Evolutionary conservation across 2,797 vertebrate species (phyloP).

Genomic region (Parotocinclus haroldoi): DNA sequence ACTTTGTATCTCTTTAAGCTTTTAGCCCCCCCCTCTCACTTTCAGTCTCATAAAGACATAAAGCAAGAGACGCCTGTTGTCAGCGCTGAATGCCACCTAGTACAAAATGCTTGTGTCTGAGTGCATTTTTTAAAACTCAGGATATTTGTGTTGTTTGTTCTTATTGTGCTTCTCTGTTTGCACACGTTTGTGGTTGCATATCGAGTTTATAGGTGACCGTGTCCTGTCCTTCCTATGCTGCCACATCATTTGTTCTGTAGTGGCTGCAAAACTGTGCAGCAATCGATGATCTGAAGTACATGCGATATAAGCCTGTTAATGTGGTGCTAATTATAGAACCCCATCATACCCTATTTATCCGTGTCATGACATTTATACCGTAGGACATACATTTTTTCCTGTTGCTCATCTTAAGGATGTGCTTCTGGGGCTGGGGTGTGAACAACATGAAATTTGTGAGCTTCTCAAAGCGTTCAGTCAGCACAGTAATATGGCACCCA

Average conservation of each 20-base stretch:
- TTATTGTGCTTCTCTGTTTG: neutral
- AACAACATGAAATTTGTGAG: too few relatives aligned
- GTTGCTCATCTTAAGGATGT: too few relatives aligned
- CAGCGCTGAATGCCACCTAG: neutral
- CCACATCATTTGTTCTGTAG: slow-evolving; percentile 47
- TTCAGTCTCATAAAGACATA: neutral
- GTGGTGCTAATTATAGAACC: slow-evolving; percentile 70
- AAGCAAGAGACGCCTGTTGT: too few relatives aligned
- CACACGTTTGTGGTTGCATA: neutral
- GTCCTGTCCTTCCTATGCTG: neutral
- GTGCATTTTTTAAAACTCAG: too few relatives aligned
- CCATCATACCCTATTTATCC: slow-evolving; percentile 17
- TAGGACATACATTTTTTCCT: too few relatives aligned
- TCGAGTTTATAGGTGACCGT: neutral
- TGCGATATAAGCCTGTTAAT: slow-evolving; percentile 70
- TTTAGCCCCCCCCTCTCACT: neutral
- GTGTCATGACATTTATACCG: slow-evolving; percentile 3
- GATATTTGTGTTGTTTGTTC: too few relatives aligned
- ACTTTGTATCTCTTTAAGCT: slow-evolving; percentile 6
- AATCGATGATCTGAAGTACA: slow-evolving; percentile 66
- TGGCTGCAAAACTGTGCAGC: slow-evolving; percentile 58
- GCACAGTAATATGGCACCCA: too few relatives aligned
- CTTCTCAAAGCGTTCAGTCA: too few relatives aligned
- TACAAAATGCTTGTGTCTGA: neutral
- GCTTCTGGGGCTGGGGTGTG: too few relatives aligned